Base-by-base conservation (phyloP, 2,888 invertebrate species). In the Phaonia tiefii region DNA sequence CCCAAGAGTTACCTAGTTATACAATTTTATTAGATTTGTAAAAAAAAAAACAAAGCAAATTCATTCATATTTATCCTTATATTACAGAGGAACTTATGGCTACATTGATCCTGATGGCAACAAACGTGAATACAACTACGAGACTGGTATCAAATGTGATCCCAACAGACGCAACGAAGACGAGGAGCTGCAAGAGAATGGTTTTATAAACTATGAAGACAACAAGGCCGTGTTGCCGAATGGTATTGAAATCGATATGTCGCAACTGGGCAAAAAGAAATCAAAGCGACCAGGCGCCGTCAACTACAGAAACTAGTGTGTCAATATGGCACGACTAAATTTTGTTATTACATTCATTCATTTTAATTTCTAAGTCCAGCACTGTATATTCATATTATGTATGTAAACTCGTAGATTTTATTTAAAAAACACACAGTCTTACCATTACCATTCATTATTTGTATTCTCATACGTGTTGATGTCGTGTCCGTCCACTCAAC, bases 61-160 rank as follows among this genome's bases (percentile, higher is more conserved):
- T 51, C 3, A 22, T 25, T 54, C 3, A 22, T 13, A 25, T 25
- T 31, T 56, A 17, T 20, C 13, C 60, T 8, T 56, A 46, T 13
- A 25, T 83, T 81, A 91, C 11, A 93, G 94, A 82, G 96, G 96
- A 60, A 95, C 94, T 87, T 96, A 96, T 87, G 96, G 96, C 39
- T 96, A 96, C 88, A 92, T 96, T 8, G 96, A 96, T 89, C 96
- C 96, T 0, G 96, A 96, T 87, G 96, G 96, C 84, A 91, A 95
- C 51, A 94, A 95, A 86, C 93, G 96, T 8, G 96, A 96, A 88
- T 96, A 96, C 90, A 93, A 94, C 83, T 96, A 96, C 88, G 95
- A 95, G 89, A 95, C 96, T 20, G 96, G 96, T 56, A 95, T 95
- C 84, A 93, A 92, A 81, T 96, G 91, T 65, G 91, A 91, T 82